Evolutionary conservation across 2,888 invertebrate genomes (phyloP).

Genomic region (Platynereis dumerilii): DNA sequence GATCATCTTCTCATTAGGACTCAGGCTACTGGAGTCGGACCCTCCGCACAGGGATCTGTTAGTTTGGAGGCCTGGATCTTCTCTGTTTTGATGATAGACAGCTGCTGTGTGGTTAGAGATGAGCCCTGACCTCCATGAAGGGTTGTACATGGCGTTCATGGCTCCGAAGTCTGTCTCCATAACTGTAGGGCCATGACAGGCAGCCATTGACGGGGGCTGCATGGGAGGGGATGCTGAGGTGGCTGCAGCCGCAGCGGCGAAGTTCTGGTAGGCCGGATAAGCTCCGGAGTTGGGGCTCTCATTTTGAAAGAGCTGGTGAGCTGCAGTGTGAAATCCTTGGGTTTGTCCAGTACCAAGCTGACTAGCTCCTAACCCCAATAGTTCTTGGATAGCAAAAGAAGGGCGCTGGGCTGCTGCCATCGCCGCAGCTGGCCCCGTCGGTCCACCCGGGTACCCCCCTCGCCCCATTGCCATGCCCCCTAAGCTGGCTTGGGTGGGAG

Average conservation of each 20-base stretch:
- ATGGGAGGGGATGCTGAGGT: conserved; percentile 14
- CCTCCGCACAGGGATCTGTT: no score
- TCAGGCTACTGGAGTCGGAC: no score
- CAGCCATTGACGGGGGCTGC: conserved; percentile 12
- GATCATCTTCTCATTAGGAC: no score
- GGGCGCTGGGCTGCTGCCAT: conserved; percentile 15
- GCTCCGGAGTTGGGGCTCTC: conserved; percentile 7
- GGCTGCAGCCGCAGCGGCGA: conserved; percentile 15
- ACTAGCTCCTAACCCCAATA: conserved; percentile 15
- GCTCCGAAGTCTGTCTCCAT: no score
- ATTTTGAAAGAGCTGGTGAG: conserved; percentile 1
- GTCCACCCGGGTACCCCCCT: conserved; percentile 12
- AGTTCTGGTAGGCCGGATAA: conserved; percentile 21
- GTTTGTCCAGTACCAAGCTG: conserved; percentile 15
- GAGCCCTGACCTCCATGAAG: no score
- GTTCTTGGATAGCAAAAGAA: conserved; percentile 23
- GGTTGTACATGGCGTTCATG: no score
- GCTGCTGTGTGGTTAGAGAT: no score
- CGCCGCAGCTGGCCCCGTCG: background rate
- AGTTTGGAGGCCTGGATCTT: no score
- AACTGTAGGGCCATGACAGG: background rate
- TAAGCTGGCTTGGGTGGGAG: conserved; percentile 12
- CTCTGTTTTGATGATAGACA: no score
- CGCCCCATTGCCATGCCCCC: conserved; percentile 14
- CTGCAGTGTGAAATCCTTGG: conserved; percentile 9